Conservation (phyloP, 2,797 vertebrate species). For the Acanthurus lineatus region DNA sequence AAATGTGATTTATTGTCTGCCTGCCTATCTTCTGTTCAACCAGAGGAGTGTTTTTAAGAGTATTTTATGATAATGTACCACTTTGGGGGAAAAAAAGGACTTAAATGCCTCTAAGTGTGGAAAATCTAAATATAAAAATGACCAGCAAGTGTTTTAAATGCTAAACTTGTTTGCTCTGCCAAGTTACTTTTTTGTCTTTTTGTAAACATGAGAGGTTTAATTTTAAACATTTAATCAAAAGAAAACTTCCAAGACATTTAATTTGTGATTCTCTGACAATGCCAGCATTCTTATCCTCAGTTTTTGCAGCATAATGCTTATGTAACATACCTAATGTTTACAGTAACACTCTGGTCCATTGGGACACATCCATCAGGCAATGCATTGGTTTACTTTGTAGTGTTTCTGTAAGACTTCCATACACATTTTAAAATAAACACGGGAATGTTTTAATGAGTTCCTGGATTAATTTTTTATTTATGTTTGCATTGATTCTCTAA, state of each 20-base stretch:
- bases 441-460: conserved; percentile 42
- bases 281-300: conserved; percentile 24
- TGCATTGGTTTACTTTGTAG: conserved; percentile 25
- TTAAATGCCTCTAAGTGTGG: not conserved
- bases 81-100: not conserved
- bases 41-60: conserved; percentile 1
- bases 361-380: conserved; percentile 39
- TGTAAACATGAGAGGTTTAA: not conserved
- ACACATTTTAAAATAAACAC: conserved; percentile 65
- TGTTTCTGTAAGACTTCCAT: conserved; percentile 33
- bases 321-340: conserved; percentile 62
- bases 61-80: conserved; percentile 13
- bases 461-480: not conserved
- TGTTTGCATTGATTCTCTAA: not conserved
- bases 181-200: conserved; percentile 16
- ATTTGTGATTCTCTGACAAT: not conserved
- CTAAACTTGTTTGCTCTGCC: not conserved
- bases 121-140: not conserved
- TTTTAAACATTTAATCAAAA: conserved; percentile 15
- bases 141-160: conserved; percentile 24
- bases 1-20: conserved; percentile 41
- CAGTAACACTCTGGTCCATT: conserved; percentile 28
- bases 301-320: conserved; percentile 49
- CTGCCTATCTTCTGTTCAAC: conserved; percentile 33
- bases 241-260: not conserved